Evolutionary conservation across 2,888 invertebrate species (phyloP), one percentile per base, ranked within the genome.

Genomic region (Lobophora halterata): DNA sequence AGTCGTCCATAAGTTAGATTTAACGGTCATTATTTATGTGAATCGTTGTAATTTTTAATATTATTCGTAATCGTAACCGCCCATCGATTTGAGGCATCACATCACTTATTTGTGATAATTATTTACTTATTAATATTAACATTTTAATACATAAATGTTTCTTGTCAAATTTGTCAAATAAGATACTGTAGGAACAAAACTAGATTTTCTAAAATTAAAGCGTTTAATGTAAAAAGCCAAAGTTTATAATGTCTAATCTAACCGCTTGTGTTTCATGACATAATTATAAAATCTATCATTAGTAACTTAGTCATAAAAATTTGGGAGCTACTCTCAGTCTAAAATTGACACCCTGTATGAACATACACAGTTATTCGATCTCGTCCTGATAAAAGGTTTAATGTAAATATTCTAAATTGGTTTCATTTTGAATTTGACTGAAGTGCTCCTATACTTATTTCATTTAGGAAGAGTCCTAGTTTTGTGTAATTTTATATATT

Each of bases 21-120:
- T 59, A 55, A 37, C 48, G 56, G 65, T 65, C 56, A 60, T 52
- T 60, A 63, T 63, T 63, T 62, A 64, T 71, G 61, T 59, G 56
- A 59, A 65, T 62, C 56, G 55, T 64, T 64, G 52, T 62, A 61
- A 50, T 35, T 43, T 56, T 46, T 53, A 41, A 45, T 49, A 49
- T 44, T 39, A 44, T 31, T 40, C 26, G 40, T 46, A 35, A 29
- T 35, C 11, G 26, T 46, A 54, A 52, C 65, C 66, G 65, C 65
- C 67, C 67, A 64, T 43, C 53, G 57, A 61, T 37, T 49, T 54
- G 60, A 59, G 61, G 59, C 74, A 70, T 75, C 71, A 71, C 71
- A 63, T 32, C 18, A 9, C 48, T 26, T n/a, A n/a, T n/a, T 48
- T 49, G 37, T 53, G 59, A 58, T 60, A 60, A 59, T 59, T 55